phyloP scores from a whole-genome alignment of 2,888 invertebrate species.

The Aradus depressus region DNA sequence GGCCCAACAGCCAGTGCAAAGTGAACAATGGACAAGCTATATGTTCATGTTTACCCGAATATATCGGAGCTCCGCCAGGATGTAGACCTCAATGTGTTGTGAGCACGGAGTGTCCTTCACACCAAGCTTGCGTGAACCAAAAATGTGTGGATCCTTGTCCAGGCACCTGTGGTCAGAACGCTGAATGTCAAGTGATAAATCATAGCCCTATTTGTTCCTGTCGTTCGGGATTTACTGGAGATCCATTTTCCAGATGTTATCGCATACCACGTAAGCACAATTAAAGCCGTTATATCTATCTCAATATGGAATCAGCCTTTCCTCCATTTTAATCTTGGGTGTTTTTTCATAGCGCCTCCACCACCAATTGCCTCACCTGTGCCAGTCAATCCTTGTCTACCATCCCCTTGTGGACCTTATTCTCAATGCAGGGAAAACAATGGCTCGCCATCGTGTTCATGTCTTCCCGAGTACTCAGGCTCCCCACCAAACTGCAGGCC shows the following conservation, averaged over 20 bases:
- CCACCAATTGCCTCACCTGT: slow-evolving; percentile 26
- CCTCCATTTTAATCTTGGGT: too few species aligned
- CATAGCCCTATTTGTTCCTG: slow-evolving; percentile 39
- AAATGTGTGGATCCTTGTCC: slow-evolving; percentile 36
- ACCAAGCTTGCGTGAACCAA: slow-evolving; percentile 36
- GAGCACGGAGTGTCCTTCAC: slow-evolving; percentile 35
- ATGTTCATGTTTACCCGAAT: slow-evolving; percentile 34
- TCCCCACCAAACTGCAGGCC: slow-evolving; percentile 72
- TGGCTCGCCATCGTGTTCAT: slow-evolving; percentile 46
- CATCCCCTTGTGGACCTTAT: slow-evolving; percentile 40
- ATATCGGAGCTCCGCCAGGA: slow-evolving; percentile 37
- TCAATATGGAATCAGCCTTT: too few species aligned
- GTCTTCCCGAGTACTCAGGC: slow-evolving; percentile 68
- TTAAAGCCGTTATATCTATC: too few species aligned
- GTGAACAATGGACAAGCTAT: slow-evolving; percentile 34
- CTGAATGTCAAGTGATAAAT: slow-evolving; percentile 37
- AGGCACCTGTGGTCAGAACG: slow-evolving; percentile 37
- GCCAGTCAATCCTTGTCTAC: slow-evolving; percentile 36
- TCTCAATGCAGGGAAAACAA: slow-evolving; percentile 39
- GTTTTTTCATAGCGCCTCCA: slow-evolving; percentile 29
- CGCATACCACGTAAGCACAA: too few species aligned
- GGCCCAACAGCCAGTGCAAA: slow-evolving; percentile 35
- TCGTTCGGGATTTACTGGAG: slow-evolving; percentile 37
- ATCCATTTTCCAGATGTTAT: slow-evolving; percentile 38
- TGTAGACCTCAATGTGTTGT: slow-evolving; percentile 35